phyloP scores from a whole-genome alignment of 1,140 invertebrate genomes.

The Hyposmocoma kahamanoa region DNA sequence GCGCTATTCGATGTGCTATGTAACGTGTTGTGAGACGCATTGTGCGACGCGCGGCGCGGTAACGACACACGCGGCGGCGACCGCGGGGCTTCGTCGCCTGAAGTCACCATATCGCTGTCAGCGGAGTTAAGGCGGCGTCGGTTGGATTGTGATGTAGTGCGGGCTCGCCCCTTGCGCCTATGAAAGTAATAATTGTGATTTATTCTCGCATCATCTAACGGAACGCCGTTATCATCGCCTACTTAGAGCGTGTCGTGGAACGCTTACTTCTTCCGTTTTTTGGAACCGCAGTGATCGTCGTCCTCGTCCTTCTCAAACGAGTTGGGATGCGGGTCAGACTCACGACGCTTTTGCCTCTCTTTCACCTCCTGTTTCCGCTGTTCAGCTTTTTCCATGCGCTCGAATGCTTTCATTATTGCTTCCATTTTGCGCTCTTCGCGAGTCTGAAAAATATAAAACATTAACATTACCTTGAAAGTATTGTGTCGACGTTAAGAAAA shows the following conservation, averaged over 20 bases:
- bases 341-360: conserved; percentile 70
- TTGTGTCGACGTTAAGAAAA: no score
- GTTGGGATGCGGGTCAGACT: conserved; percentile 69
- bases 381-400: conserved; percentile 86
- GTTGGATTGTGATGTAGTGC: conserved; percentile 76
- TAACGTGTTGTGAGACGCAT: no score
- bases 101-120: conserved; percentile 81
- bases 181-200: conserved; percentile 25
- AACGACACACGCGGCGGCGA: conserved; percentile 57
- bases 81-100: conserved; percentile 76
- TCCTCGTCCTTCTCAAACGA: conserved; percentile 64
- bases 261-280: conserved; percentile 68
- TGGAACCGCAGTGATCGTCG: conserved; percentile 55
- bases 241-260: neutral
- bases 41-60: no score
- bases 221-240: neutral
- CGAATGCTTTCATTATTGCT: conserved; percentile 95
- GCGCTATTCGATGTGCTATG: no score
- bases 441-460: conserved; percentile 75
- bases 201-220: neutral
- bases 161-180: conserved; percentile 77
- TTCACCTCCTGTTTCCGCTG: conserved; percentile 83
- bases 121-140: conserved; percentile 81
- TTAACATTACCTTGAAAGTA: conserved; percentile 2
- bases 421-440: conserved; percentile 97